phyloP scores from a whole-genome alignment of 2,888 invertebrate genomes.

The Dynastes maya region DNA sequence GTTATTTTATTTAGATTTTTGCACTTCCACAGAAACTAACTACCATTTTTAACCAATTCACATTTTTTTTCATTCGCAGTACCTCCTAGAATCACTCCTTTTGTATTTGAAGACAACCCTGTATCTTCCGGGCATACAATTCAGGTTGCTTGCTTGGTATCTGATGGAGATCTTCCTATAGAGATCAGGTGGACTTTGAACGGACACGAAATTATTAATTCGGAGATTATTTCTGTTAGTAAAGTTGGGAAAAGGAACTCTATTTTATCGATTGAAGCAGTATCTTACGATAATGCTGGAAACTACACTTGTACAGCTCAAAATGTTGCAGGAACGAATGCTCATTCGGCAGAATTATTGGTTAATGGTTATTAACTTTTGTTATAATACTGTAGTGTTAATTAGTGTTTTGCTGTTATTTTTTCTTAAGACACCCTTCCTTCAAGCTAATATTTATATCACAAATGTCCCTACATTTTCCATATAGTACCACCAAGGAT shows the following conservation, averaged over 20 bases:
- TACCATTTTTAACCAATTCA: constrained; percentile 2
- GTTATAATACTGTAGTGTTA: too few relatives aligned
- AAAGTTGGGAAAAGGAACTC: constrained; percentile 70
- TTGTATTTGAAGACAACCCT: constrained; percentile 78
- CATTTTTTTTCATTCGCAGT: constrained; percentile 68
- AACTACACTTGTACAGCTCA: constrained; percentile 83
- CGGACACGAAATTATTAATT: constrained; percentile 64
- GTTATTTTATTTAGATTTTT: constrained; percentile 67
- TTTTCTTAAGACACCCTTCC: too few relatives aligned
- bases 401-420: too few relatives aligned
- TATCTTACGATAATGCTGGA: constrained; percentile 80
- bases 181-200: constrained; percentile 78
- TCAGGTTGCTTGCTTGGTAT: constrained; percentile 77
- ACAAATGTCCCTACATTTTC: background rate
- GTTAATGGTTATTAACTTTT: constrained; percentile 77
- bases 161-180: constrained; percentile 79
- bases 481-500: constrained; percentile 72
- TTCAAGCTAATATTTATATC: too few relatives aligned
- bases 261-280: constrained; percentile 78
- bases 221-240: constrained; percentile 63
- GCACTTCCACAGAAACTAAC: constrained; percentile 59
- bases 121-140: constrained; percentile 76
- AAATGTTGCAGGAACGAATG: constrained; percentile 64
- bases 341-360: constrained; percentile 71
- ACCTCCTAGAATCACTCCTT: constrained; percentile 78